Evolutionary conservation across 2,113 vertebrate species (phyloP).

Genomic region (Amblyopsis rosae): DNA sequence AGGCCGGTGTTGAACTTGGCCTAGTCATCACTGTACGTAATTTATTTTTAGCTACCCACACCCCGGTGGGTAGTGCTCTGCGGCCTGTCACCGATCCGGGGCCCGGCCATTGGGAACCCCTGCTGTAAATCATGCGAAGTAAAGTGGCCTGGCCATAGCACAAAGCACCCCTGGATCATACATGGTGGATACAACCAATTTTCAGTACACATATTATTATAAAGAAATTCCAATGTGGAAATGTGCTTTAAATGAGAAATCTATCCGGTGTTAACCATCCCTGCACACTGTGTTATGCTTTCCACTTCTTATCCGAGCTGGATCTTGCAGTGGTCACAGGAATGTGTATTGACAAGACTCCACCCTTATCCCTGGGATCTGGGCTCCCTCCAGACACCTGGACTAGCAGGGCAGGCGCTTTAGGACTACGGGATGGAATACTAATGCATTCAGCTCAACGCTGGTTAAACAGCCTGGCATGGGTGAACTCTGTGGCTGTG

Average conservation of each 20-base stretch:
- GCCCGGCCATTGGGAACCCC: too few relatives aligned
- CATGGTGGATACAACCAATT: not conserved
- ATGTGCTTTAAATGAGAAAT: too few relatives aligned
- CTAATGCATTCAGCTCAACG: slow-evolving; percentile 53
- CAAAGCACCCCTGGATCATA: not conserved
- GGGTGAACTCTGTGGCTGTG: slow-evolving; percentile 14
- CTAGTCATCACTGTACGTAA: too few relatives aligned
- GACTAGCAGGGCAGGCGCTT: slow-evolving; percentile 31
- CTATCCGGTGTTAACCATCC: not conserved
- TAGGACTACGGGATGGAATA: slow-evolving; percentile 47
- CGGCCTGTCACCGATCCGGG: too few relatives aligned
- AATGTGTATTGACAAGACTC: slow-evolving; percentile 54
- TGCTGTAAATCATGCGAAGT: slow-evolving; percentile 9
- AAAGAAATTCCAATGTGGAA: too few relatives aligned
- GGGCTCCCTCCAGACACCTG: slow-evolving; percentile 60
- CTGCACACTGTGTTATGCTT: slow-evolving; percentile 47
- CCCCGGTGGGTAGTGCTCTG: too few relatives aligned
- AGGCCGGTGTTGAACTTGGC: too few relatives aligned
- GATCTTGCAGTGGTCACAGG: slow-evolving; percentile 45
- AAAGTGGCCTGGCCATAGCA: not conserved
- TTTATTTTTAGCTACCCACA: too few relatives aligned
- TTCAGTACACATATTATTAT: too few relatives aligned
- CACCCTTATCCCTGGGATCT: slow-evolving; percentile 46
- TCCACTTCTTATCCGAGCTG: slow-evolving; percentile 53
- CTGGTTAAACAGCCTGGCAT: slow-evolving; percentile 44